Evolutionary conservation across 2,113 vertebrate species (phyloP), one percentile per base, ranked within the genome.

Genomic region (Lethenteron reissneri): DNA sequence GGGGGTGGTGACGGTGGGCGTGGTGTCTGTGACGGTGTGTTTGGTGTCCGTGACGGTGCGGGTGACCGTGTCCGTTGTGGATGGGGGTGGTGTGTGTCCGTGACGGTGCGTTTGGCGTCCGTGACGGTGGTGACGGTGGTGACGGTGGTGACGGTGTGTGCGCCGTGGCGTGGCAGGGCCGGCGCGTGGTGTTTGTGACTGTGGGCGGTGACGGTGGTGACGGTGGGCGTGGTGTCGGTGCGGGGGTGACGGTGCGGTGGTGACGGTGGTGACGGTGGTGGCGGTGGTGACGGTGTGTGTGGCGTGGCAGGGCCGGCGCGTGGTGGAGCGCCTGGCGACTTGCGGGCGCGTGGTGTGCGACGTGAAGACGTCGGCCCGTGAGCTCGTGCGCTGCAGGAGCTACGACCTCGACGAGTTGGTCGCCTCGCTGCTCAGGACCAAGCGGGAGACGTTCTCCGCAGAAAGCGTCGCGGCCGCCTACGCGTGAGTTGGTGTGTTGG

Each of bases 301-400:
- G 2, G 8, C 0, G 6, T 25, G 77, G 0, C 75, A 97, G 94
- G 88, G 94, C 74, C 89, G 90, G 74, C 79, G 86, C 57, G 95
- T 92, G 82, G 91, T 85, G 58, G 94, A 95, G 79, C 94, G 87
- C 81, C 96, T 78, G 57, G 94, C 92, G 58, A 86, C 92, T 72
- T 95, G 91, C 1, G 94, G 94, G 21, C 85, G 92, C 3, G 85
- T 99, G 79, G 87, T 99, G 76, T 97, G 94, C 71, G 94, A 97
- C 25, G 83, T 92, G 71, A 85, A 97, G 79, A 88, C 95, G 78
- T 92, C 91, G 1, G 92, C 94, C 72, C 97, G 94, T 76, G 94
- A 99, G 76, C 79, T 99, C 74, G 96, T 99, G 74, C 88, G 88
- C 70, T 97, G 88, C 78, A 95, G 92, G 80, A 96, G 94, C 79